Evolutionary conservation across 2,113 vertebrate genomes (phyloP).

Genomic region (Pholis gunnellus): DNA sequence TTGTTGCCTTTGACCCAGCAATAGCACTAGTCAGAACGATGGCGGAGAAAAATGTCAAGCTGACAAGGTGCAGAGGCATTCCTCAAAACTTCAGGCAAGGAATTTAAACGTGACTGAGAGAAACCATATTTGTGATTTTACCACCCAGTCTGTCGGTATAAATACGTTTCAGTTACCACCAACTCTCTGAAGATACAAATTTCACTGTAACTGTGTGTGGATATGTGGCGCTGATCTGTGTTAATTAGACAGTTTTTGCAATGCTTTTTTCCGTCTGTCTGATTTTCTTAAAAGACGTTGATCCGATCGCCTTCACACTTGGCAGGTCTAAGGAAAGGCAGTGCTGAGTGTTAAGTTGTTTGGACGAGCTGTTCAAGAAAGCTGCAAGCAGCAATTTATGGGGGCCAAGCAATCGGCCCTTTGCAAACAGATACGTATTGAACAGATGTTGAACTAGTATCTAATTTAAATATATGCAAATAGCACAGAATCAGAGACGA

Average conservation of each 20-base stretch:
- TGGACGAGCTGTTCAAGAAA: not conserved
- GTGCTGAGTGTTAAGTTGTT: not conserved
- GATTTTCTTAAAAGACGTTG: not conserved
- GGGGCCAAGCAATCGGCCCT: no score
- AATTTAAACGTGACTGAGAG: not conserved
- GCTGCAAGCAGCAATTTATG: no score
- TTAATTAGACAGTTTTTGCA: not conserved
- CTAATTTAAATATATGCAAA: not conserved
- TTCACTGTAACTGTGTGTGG: not conserved
- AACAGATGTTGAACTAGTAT: not conserved
- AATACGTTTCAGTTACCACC: not conserved
- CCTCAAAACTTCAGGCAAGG: not conserved
- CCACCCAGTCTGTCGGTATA: not conserved
- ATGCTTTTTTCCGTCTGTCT: not conserved
- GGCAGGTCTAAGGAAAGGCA: not conserved
- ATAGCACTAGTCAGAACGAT: not conserved
- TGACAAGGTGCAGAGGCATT: not conserved
- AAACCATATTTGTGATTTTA: not conserved
- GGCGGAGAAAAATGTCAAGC: not conserved
- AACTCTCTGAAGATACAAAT: not conserved
- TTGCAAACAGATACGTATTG: not conserved
- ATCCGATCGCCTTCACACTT: not conserved
- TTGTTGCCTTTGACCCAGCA: not conserved
- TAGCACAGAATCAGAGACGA: not conserved
- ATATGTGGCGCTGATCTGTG: not conserved